A percentile compares a stretch with the other conserved stretches of the same genome.
Evolutionary conservation across 2,888 invertebrate genomes (phyloP).

Genomic region (Drosophila vallismaia): DNA sequence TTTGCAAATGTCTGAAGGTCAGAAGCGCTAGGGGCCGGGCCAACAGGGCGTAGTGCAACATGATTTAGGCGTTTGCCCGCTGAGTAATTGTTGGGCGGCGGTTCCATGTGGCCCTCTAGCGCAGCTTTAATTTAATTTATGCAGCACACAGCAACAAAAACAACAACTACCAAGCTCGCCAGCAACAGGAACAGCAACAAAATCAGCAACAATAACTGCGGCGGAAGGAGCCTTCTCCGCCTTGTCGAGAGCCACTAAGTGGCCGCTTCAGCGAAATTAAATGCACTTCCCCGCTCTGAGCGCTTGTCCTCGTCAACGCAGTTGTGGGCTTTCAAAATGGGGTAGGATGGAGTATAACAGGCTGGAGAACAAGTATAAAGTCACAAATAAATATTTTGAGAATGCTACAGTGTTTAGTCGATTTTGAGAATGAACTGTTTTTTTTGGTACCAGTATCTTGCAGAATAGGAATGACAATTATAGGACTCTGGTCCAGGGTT

Average conservation of each 20-base stretch:
- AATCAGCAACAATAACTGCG: conserved; percentile 27
- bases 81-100: conserved; percentile 69
- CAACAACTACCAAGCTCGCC: conserved; percentile 18
- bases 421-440: background rate
- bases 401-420: background rate
- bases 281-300: conserved; percentile 58
- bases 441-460: too few relatives aligned
- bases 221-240: conserved; percentile 27
- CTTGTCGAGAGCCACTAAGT: conserved; percentile 64
- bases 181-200: conserved; percentile 24
- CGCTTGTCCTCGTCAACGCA: conserved; percentile 43
- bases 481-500: too few relatives aligned
- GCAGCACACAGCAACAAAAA: conserved; percentile 44
- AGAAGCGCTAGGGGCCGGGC: conserved; percentile 15
- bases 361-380: background rate
- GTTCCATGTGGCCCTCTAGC: conserved; percentile 44
- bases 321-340: conserved; percentile 6
- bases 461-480: too few relatives aligned
- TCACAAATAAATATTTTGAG: background rate
- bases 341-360: conserved; percentile 12
- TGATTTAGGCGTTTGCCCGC: conserved; percentile 64
- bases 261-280: conserved; percentile 74
- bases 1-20: conserved; percentile 77
- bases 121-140: conserved; percentile 74
- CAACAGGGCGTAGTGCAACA: conserved; percentile 47